Percentiles rank a stretch among this genome's conserved stretches.
These are phyloP conservation scores for Stomorhina lunata DNA, from an alignment of 2,888 invertebrate species.

Conservation along the genomic window DNA sequence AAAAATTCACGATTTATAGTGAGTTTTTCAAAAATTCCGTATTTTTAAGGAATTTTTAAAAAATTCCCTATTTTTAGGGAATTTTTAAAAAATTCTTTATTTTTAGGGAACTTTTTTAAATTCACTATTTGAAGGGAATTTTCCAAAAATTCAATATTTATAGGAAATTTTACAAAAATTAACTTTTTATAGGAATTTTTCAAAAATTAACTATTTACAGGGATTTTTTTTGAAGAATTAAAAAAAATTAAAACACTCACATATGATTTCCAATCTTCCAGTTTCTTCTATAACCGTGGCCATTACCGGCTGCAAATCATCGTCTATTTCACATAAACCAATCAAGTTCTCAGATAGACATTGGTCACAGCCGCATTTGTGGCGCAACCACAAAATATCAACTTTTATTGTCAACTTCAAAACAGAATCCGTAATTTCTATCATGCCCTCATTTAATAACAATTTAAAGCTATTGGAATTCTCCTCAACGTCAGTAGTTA, in stretches of 20 bases:
- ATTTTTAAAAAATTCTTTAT: too few relatives aligned
- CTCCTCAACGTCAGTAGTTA: background rate
- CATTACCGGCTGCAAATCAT: slow-evolving; percentile 17
- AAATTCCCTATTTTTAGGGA: too few relatives aligned
- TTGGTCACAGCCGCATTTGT: slow-evolving; percentile 41
- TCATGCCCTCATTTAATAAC: slow-evolving; percentile 7
- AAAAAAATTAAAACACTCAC: slow-evolving; percentile 34
- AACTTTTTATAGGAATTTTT: background rate
- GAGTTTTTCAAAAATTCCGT: too few relatives aligned
- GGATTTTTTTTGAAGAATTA: background rate
- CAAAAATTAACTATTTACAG: slow-evolving; percentile 40
- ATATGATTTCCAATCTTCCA: slow-evolving; percentile 34
- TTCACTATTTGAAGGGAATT: too few relatives aligned
- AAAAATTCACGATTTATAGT: too few relatives aligned
- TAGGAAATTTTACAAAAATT: background rate
- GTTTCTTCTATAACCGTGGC: slow-evolving; percentile 48
- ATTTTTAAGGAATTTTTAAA: too few relatives aligned
- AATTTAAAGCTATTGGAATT: slow-evolving; percentile 17
- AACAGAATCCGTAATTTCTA: slow-evolving; percentile 26
- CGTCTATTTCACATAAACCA: slow-evolving; percentile 1
- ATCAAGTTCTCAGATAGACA: slow-evolving; percentile 24
- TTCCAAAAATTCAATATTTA: too few relatives aligned
- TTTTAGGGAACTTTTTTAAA: too few relatives aligned
- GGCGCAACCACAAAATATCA: slow-evolving; percentile 50
- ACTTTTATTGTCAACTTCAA: background rate